Percentiles rank a stretch among this genome's conserved stretches.
Conservation (phyloP, 1,140 invertebrate species). For the Drosophila murphyi region DNA sequence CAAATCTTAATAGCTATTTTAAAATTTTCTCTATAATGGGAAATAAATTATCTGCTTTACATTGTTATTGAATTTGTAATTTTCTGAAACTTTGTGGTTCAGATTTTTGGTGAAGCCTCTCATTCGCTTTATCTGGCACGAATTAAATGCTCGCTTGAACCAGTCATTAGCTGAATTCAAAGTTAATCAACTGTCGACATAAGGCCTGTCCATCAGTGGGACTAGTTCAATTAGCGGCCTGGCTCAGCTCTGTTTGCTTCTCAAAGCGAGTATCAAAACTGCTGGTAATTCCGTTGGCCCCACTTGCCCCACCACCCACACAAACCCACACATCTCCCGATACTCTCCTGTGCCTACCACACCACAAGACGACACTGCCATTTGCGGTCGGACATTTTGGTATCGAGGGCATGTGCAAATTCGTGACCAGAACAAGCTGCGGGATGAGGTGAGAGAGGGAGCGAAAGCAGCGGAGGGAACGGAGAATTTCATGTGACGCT, state of each 20-base stretch:
- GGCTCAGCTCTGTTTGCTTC: slow-evolving; percentile 25
- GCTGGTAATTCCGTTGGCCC: slow-evolving; percentile 32
- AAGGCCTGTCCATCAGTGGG: slow-evolving; percentile 25
- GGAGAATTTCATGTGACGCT: slow-evolving; percentile 33
- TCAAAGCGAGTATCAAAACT: slow-evolving; percentile 42
- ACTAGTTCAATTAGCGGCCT: slow-evolving; percentile 38
- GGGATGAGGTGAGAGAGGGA: background rate
- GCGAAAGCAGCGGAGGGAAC: background rate
- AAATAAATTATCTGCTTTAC: no score
- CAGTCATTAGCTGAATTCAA: background rate
- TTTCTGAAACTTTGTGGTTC: no score
- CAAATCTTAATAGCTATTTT: no score
- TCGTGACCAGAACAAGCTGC: slow-evolving; percentile 17
- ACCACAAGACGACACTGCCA: slow-evolving; percentile 43
- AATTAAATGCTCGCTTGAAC: background rate
- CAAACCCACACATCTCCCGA: slow-evolving; percentile 44
- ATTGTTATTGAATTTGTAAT: no score
- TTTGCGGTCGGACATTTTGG: slow-evolving; percentile 65
- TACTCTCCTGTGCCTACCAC: slow-evolving; percentile 18
- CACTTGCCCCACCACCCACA: background rate
- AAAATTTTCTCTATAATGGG: no score
- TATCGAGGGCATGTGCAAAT: slow-evolving; percentile 39
- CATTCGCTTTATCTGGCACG: background rate
- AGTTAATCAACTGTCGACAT: slow-evolving; percentile 5
- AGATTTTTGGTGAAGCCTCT: no score